phyloP scores from a whole-genome alignment of 2,888 invertebrate species.

The Polymixis lichenea region DNA sequence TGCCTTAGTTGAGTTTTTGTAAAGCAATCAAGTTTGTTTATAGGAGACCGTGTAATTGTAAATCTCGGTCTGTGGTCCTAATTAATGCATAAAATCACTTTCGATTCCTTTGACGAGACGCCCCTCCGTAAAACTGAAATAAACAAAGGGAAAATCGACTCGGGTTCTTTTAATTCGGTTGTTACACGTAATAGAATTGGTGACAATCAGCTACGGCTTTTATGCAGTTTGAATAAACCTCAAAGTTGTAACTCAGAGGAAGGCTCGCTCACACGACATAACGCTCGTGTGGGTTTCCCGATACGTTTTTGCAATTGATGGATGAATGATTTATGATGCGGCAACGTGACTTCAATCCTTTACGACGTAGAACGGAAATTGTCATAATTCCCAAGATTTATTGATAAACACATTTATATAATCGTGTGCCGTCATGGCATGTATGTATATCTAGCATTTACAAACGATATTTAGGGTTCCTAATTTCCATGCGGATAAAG shows the following conservation, averaged over 20 bases:
- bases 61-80: constrained; percentile 89
- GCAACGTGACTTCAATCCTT: constrained; percentile 64
- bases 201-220: constrained; percentile 42
- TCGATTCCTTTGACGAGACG: constrained; percentile 79
- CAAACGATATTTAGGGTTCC: constrained; percentile 74
- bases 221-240: constrained; percentile 57
- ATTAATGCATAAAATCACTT: constrained; percentile 88
- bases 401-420: constrained; percentile 67
- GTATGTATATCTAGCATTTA: constrained; percentile 71
- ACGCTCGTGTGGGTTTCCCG: constrained; percentile 45
- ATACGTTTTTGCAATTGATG: constrained; percentile 66
- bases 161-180: constrained; percentile 70
- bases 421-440: constrained; percentile 67
- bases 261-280: constrained; percentile 35
- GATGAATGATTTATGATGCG: constrained; percentile 67
- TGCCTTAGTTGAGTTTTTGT: constrained; percentile 91
- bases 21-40: constrained; percentile 91
- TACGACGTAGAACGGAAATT: constrained; percentile 59
- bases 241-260: constrained; percentile 36
- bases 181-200: constrained; percentile 60
- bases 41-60: constrained; percentile 88
- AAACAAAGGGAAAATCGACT: constrained; percentile 76
- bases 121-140: constrained; percentile 77
- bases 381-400: constrained; percentile 66
- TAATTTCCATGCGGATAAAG: constrained; percentile 81